These are phyloP conservation scores for Peromyscus nudipes DNA, from an alignment of 2,797 vertebrate species.

Conservation along the genomic window DNA sequence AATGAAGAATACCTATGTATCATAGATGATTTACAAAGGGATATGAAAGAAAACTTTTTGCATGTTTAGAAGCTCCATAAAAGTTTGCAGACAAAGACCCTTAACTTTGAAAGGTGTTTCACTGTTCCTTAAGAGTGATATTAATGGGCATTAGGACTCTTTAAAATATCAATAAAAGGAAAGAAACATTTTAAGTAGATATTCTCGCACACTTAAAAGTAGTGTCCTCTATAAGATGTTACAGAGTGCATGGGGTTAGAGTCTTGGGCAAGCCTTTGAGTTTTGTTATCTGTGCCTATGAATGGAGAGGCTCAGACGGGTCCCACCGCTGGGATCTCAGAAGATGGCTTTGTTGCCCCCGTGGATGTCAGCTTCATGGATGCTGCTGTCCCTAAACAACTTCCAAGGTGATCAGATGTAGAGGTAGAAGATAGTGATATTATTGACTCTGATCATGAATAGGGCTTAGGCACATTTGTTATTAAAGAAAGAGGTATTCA, in stretches of 20 bases:
- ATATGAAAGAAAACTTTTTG: not conserved
- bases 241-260: not conserved
- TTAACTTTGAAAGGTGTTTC: not conserved
- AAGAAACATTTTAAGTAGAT: not conserved
- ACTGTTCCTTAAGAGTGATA: not conserved
- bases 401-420: not conserved
- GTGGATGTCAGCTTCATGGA: not conserved
- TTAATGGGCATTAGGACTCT: not conserved
- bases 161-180: not conserved
- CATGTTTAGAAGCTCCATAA: not conserved
- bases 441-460: not conserved
- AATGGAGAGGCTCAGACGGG: too few relatives aligned
- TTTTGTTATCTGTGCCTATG: not conserved
- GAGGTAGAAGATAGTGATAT: not conserved
- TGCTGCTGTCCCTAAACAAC: accelerated
- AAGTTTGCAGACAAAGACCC: not conserved
- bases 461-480: not conserved
- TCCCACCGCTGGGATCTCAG: too few relatives aligned
- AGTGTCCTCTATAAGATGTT: not conserved
- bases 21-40: not conserved
- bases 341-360: not conserved
- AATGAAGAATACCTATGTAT: not conserved
- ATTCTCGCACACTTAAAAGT: not conserved
- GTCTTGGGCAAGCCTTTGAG: not conserved
- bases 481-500: too few relatives aligned